A percentile compares a stretch with the other conserved stretches of the same genome.
Evolutionary conservation across 2,888 invertebrate species (phyloP).

Genomic region (Pogonocherus hispidulus): DNA sequence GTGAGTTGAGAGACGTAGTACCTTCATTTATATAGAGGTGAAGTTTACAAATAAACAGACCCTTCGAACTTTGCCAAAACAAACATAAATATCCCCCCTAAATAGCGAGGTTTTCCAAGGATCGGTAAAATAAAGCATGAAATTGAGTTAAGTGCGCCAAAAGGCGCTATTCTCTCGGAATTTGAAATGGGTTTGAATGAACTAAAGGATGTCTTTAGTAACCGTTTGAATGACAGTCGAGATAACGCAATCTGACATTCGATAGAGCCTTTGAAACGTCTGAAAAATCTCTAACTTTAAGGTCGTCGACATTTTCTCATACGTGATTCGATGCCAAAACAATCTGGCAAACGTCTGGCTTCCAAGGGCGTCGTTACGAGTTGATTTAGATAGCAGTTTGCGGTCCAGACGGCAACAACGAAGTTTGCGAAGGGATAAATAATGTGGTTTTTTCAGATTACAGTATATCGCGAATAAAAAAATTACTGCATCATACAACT

Average conservation of each 20-base stretch:
- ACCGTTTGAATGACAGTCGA: slow-evolving; percentile 34
- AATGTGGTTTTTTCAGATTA: background rate
- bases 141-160: slow-evolving; percentile 35
- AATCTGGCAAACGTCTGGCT: slow-evolving; percentile 45
- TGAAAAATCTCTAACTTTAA: slow-evolving; percentile 40
- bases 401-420: slow-evolving; percentile 1
- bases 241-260: slow-evolving; percentile 38
- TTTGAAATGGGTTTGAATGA: slow-evolving; percentile 26
- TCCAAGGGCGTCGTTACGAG: slow-evolving; percentile 14
- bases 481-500: background rate
- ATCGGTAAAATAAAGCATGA: slow-evolving; percentile 36
- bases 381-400: slow-evolving; percentile 16
- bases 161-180: slow-evolving; percentile 22
- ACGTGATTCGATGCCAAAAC: slow-evolving; percentile 49
- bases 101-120: slow-evolving; percentile 22
- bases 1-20: too few relatives aligned
- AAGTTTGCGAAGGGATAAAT: background rate
- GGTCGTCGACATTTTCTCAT: slow-evolving; percentile 44
- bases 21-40: slow-evolving; percentile 6
- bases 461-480: background rate
- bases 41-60: slow-evolving; percentile 42
- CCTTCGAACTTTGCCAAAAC: slow-evolving; percentile 30
- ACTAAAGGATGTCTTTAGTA: slow-evolving; percentile 27
- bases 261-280: slow-evolving; percentile 40
- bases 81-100: slow-evolving; percentile 34